phyloP scores from a whole-genome alignment of 2,888 invertebrate species.

The Hipparchia sbordonii region DNA sequence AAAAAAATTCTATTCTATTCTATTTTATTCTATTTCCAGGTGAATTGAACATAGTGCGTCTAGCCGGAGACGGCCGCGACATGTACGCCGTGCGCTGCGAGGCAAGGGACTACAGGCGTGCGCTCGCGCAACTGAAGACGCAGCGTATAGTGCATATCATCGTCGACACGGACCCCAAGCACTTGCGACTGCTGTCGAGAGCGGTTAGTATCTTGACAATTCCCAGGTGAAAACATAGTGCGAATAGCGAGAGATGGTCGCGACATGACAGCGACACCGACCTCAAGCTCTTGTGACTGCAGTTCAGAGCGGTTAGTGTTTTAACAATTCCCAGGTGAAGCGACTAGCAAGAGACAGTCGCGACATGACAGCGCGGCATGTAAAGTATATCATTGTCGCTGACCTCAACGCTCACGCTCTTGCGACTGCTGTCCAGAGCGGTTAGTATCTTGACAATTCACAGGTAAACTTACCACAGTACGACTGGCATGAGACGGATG shows the following conservation, averaged over 20 bases:
- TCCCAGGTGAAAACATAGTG: too few species aligned
- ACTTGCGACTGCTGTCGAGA: constrained; percentile 91
- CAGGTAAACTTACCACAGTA: too few species aligned
- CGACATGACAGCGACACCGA: constrained; percentile 68
- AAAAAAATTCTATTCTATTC: too few species aligned
- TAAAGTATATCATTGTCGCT: constrained; percentile 87
- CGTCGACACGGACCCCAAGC: constrained; percentile 92
- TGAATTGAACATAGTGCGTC: constrained; percentile 91
- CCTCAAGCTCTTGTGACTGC: constrained; percentile 90
- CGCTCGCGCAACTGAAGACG: constrained; percentile 91
- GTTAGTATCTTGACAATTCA: constrained; percentile 82
- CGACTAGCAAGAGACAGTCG: too few species aligned
- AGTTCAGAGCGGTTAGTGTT: constrained; percentile 90
- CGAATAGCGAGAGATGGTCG: constrained; percentile 62
- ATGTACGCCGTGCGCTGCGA: constrained; percentile 86
- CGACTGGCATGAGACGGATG: too few species aligned
- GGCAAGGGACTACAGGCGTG: constrained; percentile 86
- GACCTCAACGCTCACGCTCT: constrained; percentile 91
- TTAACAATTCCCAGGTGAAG: too few species aligned
- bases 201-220: constrained; percentile 83
- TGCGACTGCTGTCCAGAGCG: constrained; percentile 92
- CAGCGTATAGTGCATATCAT: constrained; percentile 94
- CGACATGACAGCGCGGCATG: constrained; percentile 84
- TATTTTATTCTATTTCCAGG: constrained; percentile 69
- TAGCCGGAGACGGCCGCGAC: constrained; percentile 85